A percentile compares a stretch with the other conserved stretches of the same genome.
Conservation (phyloP, 2,888 invertebrate genomes). For the Magallana nippona region DNA sequence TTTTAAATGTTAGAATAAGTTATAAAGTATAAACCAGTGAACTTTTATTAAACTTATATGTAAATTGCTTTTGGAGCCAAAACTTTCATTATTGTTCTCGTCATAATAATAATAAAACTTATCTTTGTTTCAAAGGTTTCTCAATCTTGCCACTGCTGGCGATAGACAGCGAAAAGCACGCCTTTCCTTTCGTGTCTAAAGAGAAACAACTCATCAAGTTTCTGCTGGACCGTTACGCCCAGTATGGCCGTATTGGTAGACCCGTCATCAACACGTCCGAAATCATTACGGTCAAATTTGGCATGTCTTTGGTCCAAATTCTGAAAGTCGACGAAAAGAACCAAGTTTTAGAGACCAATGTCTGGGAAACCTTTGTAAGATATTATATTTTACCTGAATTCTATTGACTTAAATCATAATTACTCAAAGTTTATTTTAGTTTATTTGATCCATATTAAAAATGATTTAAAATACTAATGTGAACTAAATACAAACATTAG, state of each 20-base stretch:
- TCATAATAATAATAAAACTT: too few relatives aligned
- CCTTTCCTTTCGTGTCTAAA: conserved; percentile 64
- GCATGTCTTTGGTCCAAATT: conserved; percentile 71
- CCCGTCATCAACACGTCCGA: conserved; percentile 70
- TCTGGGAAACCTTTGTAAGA: conserved; percentile 75
- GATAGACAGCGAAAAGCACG: not conserved
- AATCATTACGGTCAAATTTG: conserved; percentile 70
- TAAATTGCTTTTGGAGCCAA: too few relatives aligned
- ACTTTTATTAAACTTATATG: too few relatives aligned
- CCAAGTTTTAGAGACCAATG: conserved; percentile 71
- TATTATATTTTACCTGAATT: not conserved
- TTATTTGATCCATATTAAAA: too few relatives aligned
- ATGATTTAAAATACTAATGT: too few relatives aligned
- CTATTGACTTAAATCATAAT: not conserved
- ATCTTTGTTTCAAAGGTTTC: not conserved
- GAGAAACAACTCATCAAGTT: conserved; percentile 76
- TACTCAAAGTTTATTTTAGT: too few relatives aligned
- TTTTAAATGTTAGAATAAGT: too few relatives aligned
- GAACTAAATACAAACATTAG: not conserved
- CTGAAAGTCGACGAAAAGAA: conserved; percentile 74
- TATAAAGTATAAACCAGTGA: too few relatives aligned
- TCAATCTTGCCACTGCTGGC: not conserved
- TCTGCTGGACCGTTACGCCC: conserved; percentile 70
- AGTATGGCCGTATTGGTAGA: conserved; percentile 69
- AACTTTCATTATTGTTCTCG: too few relatives aligned